Evolutionary conservation across 2,797 vertebrate genomes (phyloP).

Genomic region (Erpetoichthys calabaricus): DNA sequence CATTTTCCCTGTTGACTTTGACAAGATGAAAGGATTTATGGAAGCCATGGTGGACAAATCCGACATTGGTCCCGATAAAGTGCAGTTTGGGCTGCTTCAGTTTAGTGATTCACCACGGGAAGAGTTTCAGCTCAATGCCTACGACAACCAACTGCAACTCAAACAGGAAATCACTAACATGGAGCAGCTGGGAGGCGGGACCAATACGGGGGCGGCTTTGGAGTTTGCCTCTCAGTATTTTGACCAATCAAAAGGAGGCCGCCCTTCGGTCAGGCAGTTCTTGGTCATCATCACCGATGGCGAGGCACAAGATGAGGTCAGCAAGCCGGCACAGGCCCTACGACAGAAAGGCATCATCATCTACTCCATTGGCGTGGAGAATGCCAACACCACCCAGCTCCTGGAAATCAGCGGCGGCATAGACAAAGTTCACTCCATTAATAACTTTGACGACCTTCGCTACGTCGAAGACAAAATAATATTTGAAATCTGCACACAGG

Average conservation of each 20-base stretch:
- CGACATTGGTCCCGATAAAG: constrained; percentile 35
- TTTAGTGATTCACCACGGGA: constrained; percentile 37
- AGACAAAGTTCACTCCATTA: constrained; percentile 36
- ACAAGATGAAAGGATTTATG: constrained; percentile 52
- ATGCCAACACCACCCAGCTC: constrained; percentile 48
- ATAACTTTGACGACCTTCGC: constrained; percentile 46
- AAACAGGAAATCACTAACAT: constrained; percentile 26
- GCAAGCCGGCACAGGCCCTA: constrained; percentile 35
- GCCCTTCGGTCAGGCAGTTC: constrained; percentile 42
- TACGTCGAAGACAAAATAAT: constrained; percentile 51
- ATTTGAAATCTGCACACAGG: constrained; percentile 49
- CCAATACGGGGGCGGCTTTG: constrained; percentile 53
- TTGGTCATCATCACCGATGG: constrained; percentile 69
- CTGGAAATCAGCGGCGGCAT: constrained; percentile 46
- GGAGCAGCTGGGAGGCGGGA: constrained; percentile 27
- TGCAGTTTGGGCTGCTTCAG: constrained; percentile 60
- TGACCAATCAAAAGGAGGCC: constrained; percentile 23
- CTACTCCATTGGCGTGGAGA: constrained; percentile 56
- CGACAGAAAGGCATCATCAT: constrained; percentile 47
- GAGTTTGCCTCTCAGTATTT: constrained; percentile 23
- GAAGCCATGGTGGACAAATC: constrained; percentile 42
- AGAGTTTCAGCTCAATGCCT: constrained; percentile 45
- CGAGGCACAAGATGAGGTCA: constrained; percentile 49
- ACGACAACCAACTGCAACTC: constrained; percentile 27
- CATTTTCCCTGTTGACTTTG: constrained; percentile 36